Percentiles rank a stretch among this genome's conserved stretches.
Conservation (phyloP, 2,888 invertebrate genomes). For the Eumerus sabulonum region DNA sequence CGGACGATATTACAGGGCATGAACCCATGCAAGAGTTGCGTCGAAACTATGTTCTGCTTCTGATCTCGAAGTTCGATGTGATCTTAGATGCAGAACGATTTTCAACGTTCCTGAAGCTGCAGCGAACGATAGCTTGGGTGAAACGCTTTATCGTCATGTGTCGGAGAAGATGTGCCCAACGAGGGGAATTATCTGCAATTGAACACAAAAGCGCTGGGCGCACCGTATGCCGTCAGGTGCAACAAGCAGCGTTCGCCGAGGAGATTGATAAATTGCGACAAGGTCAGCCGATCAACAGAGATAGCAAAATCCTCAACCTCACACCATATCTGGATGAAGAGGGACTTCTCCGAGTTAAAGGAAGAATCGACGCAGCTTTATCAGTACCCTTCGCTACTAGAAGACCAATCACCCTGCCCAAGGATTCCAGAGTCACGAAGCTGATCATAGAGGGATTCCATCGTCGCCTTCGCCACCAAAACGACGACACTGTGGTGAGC, state of each 20-base stretch:
- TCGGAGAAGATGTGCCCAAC: neutral
- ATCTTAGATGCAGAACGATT: conserved; percentile 8
- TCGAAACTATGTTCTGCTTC: neutral
- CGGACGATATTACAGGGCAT: conserved; percentile 9
- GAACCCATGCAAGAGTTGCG: conserved; percentile 9
- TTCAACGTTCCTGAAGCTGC: conserved; percentile 15
- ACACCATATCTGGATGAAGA: neutral
- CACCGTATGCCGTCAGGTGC: conserved; percentile 12
- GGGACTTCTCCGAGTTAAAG: neutral
- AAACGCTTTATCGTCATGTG: conserved; percentile 16
- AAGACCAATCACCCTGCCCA: conserved; percentile 27
- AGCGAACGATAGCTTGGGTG: conserved; percentile 16
- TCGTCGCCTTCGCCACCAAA: conserved; percentile 31
- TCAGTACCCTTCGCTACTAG: conserved; percentile 1
- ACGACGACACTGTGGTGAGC: conserved; percentile 24
- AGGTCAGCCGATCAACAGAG: conserved; percentile 1
- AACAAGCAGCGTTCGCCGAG: conserved; percentile 1
- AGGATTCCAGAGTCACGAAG: neutral
- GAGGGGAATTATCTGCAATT: conserved; percentile 6
- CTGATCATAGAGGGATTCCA: conserved; percentile 18
- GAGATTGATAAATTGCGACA: conserved; percentile 1
- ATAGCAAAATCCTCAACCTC: conserved; percentile 2
- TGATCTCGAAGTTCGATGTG: neutral
- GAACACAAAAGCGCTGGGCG: conserved; percentile 22
- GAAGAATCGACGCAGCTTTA: neutral